Evolutionary conservation across 2,888 invertebrate genomes (phyloP).

Genomic region (Hipparchia sbordonii): DNA sequence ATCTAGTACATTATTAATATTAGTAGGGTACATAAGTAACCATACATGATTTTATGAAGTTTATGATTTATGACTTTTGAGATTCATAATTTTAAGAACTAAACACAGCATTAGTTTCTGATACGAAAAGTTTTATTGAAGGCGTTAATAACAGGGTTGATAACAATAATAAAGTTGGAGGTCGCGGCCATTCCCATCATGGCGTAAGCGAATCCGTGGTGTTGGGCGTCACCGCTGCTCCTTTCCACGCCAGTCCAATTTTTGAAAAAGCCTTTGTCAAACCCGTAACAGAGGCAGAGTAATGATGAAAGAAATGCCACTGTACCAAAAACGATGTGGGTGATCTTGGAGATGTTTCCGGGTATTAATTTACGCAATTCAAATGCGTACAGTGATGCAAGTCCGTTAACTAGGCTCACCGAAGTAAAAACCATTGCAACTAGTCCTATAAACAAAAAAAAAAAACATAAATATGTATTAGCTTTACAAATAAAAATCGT

Average conservation of each 20-base stretch:
- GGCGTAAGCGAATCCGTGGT: conserved; percentile 45
- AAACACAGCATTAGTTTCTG: background rate
- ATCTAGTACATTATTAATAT: too few relatives aligned
- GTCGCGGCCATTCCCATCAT: conserved; percentile 51
- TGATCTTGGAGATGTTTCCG: conserved; percentile 55
- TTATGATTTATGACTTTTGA: conserved; percentile 1
- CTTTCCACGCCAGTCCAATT: conserved; percentile 47
- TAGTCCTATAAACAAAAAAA: conserved; percentile 49
- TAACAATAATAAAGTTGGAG: conserved; percentile 54
- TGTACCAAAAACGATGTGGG: conserved; percentile 61
- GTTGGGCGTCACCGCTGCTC: background rate
- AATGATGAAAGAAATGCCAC: conserved; percentile 55
- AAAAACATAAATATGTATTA: too few relatives aligned
- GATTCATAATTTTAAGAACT: conserved; percentile 20
- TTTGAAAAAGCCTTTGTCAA: conserved; percentile 54
- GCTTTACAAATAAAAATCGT: too few relatives aligned
- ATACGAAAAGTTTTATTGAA: conserved; percentile 45
- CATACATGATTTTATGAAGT: too few relatives aligned
- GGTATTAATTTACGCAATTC: conserved; percentile 54
- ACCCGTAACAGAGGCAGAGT: conserved; percentile 57
- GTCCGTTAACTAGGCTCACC: conserved; percentile 57
- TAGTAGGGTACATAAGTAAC: too few relatives aligned
- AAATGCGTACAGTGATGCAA: conserved; percentile 58
- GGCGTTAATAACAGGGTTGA: conserved; percentile 56
- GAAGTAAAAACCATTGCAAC: conserved; percentile 60